phyloP scores from a whole-genome alignment of 2,888 invertebrate genomes.

The Leptopilina syphax region DNA sequence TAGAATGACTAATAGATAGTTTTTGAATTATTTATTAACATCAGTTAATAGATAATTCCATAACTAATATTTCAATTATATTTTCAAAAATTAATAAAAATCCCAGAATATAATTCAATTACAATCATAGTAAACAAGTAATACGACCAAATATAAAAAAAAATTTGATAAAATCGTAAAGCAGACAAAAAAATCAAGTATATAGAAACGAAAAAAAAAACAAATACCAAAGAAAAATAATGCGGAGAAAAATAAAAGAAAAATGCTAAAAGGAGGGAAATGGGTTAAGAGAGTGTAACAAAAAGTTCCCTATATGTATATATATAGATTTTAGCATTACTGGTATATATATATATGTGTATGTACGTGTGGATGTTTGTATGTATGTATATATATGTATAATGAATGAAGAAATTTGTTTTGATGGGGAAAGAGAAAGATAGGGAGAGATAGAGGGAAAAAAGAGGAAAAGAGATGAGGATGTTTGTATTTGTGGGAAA shows the following conservation, averaged over 20 bases:
- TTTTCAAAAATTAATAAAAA: too few species aligned
- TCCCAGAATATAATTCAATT: too few species aligned
- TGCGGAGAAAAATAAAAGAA: background rate
- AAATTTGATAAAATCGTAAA: too few species aligned
- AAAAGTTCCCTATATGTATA: background rate
- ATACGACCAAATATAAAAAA: too few species aligned
- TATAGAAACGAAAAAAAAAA: background rate
- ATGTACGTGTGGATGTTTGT: too few species aligned
- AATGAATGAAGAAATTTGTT: constrained; percentile 3
- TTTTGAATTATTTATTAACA: too few species aligned
- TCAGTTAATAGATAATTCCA: too few species aligned
- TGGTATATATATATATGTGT: too few species aligned
- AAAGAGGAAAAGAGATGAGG: constrained; percentile 16
- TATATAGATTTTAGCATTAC: background rate
- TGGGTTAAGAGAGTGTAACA: background rate
- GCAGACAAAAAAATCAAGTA: too few species aligned
- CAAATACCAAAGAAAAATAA: background rate
- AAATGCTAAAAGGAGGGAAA: background rate
- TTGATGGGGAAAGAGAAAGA: background rate
- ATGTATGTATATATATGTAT: background rate
- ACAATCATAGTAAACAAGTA: too few species aligned
- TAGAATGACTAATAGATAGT: too few species aligned
- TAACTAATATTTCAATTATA: too few species aligned
- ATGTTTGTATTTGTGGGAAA: constrained; percentile 14
- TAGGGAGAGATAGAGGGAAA: constrained; percentile 8